phyloP scores from a whole-genome alignment of 2,888 invertebrate species.

The Thecocarcelia acutangulata region DNA sequence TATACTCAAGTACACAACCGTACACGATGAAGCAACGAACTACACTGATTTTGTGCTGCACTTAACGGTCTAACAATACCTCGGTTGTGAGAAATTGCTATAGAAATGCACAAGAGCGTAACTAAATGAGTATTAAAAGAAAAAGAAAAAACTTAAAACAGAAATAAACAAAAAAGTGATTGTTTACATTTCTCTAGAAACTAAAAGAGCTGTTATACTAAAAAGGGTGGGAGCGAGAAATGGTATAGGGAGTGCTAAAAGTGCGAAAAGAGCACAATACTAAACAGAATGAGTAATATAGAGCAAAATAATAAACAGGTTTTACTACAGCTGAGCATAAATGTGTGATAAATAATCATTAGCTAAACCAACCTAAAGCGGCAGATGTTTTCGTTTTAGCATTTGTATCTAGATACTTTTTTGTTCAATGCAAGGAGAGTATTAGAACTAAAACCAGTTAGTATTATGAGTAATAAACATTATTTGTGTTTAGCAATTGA shows the following conservation, averaged over 20 bases:
- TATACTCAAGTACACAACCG: constrained; percentile 73
- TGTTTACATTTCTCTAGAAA: constrained; percentile 21
- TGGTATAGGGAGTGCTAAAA: neutral
- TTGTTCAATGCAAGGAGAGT: neutral
- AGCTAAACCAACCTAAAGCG: constrained; percentile 15
- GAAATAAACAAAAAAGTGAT: constrained; percentile 10
- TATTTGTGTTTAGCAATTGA: neutral
- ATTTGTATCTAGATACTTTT: constrained; percentile 38
- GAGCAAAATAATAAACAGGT: constrained; percentile 44
- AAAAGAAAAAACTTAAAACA: constrained; percentile 38
- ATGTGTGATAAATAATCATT: neutral
- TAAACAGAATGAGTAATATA: constrained; percentile 32
- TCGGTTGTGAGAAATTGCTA: constrained; percentile 72
- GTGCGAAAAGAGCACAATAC: constrained; percentile 6
- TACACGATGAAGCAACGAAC: constrained; percentile 79
- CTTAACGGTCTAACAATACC: constrained; percentile 75
- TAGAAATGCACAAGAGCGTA: constrained; percentile 73
- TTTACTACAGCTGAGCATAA: constrained; percentile 9
- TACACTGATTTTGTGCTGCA: constrained; percentile 77
- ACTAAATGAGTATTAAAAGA: constrained; percentile 65
- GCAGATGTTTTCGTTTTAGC: constrained; percentile 63
- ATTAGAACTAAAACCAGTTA: neutral
- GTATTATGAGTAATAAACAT: neutral
- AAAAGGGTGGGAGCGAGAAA: constrained; percentile 28
- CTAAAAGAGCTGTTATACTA: constrained; percentile 5